Evolutionary conservation across 2,797 vertebrate species (phyloP).

Genomic region (Bovichtus diacanthus): DNA sequence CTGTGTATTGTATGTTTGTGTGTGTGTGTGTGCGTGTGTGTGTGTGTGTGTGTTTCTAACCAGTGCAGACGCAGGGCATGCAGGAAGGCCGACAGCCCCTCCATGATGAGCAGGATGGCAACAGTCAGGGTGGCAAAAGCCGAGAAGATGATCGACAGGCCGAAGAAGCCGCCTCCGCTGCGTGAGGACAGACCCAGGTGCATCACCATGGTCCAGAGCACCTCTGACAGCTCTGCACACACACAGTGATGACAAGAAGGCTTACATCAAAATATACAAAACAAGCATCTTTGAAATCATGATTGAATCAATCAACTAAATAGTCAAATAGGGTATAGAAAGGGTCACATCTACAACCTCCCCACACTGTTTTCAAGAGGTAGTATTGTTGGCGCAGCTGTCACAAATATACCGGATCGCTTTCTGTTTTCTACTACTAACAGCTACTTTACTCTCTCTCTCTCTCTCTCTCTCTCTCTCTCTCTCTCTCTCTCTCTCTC

Average conservation of each 20-base stretch:
- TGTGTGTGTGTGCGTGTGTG: background rate
- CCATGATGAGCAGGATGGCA: slow-evolving; percentile 96
- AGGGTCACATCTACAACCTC: background rate
- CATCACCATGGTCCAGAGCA: slow-evolving; percentile 93
- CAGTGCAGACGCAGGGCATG: slow-evolving; percentile 96
- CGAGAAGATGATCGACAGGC: slow-evolving; percentile 91
- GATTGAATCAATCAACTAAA: too few species aligned
- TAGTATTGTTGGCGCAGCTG: too few species aligned
- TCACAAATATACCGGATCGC: too few species aligned
- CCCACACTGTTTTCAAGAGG: too few species aligned
- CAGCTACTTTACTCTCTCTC: too few species aligned
- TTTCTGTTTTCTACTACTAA: too few species aligned
- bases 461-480: too few species aligned
- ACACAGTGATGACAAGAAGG: background rate
- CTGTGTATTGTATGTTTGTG: background rate
- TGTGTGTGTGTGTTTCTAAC: slow-evolving; percentile 78
- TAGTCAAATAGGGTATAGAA: background rate
- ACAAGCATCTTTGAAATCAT: background rate
- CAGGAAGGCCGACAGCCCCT: slow-evolving; percentile 96
- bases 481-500: too few species aligned
- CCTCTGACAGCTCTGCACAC: slow-evolving; percentile 80
- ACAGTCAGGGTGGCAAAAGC: slow-evolving; percentile 93
- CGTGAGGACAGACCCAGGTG: slow-evolving; percentile 89
- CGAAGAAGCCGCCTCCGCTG: slow-evolving; percentile 90
- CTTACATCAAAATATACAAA: background rate